These are phyloP conservation scores for Rhagonycha lutea DNA, from an alignment of 2,888 invertebrate genomes.

Conservation along the genomic window DNA sequence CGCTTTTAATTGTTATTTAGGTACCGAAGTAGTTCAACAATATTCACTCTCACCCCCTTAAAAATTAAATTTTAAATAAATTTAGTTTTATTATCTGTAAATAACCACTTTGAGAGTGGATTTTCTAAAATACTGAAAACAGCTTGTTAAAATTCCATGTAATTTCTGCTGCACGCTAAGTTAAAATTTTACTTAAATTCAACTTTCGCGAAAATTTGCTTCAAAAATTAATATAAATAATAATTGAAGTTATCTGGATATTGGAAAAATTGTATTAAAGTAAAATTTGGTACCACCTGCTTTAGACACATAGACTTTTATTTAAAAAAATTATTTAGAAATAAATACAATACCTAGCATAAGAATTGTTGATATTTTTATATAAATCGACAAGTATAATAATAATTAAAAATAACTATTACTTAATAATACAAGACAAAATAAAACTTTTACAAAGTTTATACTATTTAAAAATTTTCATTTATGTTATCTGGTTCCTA, in stretches of 20 bases:
- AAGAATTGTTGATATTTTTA: no score
- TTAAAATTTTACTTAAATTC: not conserved
- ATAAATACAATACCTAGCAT: no score
- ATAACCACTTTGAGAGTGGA: no score
- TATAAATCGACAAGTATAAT: no score
- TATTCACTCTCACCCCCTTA: no score
- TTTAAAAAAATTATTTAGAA: no score
- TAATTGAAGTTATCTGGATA: not conserved
- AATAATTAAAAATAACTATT: not conserved
- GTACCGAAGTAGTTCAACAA: no score
- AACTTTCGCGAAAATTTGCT: not conserved
- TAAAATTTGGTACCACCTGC: no score
- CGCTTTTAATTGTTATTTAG: no score
- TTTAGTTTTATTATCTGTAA: no score
- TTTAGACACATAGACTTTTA: no score
- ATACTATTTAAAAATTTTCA: slow-evolving; percentile 43
- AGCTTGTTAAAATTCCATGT: not conserved
- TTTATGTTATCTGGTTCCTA: slow-evolving; percentile 49
- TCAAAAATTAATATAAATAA: not conserved
- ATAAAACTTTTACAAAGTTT: slow-evolving; percentile 14
- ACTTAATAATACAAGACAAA: not conserved
- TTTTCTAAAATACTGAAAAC: not conserved
- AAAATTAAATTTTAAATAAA: no score
- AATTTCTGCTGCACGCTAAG: not conserved
- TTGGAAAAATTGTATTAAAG: not conserved